phyloP scores from a whole-genome alignment of 2,888 invertebrate species.

The Rhagium mordax region DNA sequence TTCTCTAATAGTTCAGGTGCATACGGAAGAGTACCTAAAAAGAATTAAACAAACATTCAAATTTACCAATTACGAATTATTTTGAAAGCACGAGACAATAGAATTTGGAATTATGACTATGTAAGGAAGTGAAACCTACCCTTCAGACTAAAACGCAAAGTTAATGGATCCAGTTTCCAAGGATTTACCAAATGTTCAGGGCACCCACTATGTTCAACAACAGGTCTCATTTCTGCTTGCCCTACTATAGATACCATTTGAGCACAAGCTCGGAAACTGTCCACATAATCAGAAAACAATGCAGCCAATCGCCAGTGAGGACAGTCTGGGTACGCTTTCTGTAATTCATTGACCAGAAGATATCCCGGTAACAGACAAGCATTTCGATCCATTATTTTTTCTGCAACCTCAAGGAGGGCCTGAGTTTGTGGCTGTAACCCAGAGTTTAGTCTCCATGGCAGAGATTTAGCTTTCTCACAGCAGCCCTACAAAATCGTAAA shows the following conservation, averaged over 20 bases:
- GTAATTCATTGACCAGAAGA: slow-evolving; percentile 95
- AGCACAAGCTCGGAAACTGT: slow-evolving; percentile 93
- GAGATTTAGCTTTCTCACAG: slow-evolving; percentile 88
- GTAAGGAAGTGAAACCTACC: slow-evolving; percentile 64
- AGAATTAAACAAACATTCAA: too few relatives aligned
- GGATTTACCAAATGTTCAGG: slow-evolving; percentile 92
- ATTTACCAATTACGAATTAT: too few relatives aligned
- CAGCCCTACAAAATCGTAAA: slow-evolving; percentile 75
- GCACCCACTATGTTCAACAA: slow-evolving; percentile 94
- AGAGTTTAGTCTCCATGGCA: slow-evolving; percentile 86
- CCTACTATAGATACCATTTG: slow-evolving; percentile 97
- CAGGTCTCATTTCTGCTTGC: slow-evolving; percentile 91
- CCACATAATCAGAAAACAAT: slow-evolving; percentile 89
- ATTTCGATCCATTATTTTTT: slow-evolving; percentile 93
- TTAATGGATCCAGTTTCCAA: slow-evolving; percentile 92
- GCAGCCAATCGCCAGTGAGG: slow-evolving; percentile 95
- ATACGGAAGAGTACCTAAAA: slow-evolving; percentile 84
- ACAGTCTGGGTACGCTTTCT: slow-evolving; percentile 90
- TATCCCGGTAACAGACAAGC: slow-evolving; percentile 94
- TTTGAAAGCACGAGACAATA: too few relatives aligned
- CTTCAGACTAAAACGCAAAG: slow-evolving; percentile 79
- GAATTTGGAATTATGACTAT: too few relatives aligned
- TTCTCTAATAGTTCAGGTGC: slow-evolving; percentile 90
- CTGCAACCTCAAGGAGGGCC: slow-evolving; percentile 86
- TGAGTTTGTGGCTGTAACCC: slow-evolving; percentile 87